Conservation (phyloP, 2,113 vertebrate species). For the Laticauda colubrina region DNA sequence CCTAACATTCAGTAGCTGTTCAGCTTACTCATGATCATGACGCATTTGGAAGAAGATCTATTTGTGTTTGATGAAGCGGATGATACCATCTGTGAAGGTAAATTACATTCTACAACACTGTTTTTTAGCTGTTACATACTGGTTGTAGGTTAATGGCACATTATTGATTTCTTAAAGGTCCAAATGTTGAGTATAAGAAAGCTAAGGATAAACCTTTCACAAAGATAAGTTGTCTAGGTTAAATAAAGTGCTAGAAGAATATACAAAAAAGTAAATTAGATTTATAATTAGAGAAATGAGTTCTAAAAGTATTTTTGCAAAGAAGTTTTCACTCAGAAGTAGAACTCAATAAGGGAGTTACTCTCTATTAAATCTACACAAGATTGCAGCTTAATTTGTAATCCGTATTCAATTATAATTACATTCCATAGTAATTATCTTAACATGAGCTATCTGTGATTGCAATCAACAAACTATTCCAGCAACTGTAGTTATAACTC, state of each 20-base stretch:
- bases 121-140: conserved; percentile 14
- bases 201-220: conserved; percentile 3
- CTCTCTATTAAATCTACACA: not conserved
- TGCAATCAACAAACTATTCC: not conserved
- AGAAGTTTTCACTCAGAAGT: conserved; percentile 18
- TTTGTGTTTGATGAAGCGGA: conserved; percentile 62
- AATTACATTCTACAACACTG: conserved; percentile 47
- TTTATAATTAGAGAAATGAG: conserved; percentile 12
- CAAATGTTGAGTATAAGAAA: conserved; percentile 13
- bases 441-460: not conserved
- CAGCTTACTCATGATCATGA: conserved; percentile 11
- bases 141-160: not conserved
- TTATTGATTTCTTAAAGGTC: conserved; percentile 45
- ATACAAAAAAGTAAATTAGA: conserved; percentile 27
- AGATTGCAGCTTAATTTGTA: not conserved
- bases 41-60: conserved; percentile 62
- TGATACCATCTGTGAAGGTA: conserved; percentile 76
- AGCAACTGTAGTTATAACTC: not conserved
- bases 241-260: conserved; percentile 15
- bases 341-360: not conserved
- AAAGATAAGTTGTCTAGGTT: conserved; percentile 30
- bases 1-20: conserved; percentile 16
- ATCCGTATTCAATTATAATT: not conserved
- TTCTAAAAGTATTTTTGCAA: not conserved
- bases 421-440: not conserved